Conservation (phyloP, 2,888 invertebrate species). For the Yponomeuta cagnagella region DNA sequence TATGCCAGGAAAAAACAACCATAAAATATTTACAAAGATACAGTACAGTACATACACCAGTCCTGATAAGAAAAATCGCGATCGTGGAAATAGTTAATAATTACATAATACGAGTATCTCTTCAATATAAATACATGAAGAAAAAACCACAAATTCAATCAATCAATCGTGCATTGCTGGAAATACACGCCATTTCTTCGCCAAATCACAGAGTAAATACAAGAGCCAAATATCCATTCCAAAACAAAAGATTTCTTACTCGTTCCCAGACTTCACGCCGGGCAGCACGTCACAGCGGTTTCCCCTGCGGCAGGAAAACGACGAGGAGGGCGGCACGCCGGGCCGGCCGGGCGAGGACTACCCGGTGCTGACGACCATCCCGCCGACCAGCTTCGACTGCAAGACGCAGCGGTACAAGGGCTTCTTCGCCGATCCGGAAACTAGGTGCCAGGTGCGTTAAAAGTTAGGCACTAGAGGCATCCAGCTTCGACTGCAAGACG, state of each 20-base stretch:
- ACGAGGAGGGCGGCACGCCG: conserved; percentile 78
- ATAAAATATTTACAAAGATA: too few relatives aligned
- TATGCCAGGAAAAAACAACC: too few relatives aligned
- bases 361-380: conserved; percentile 84
- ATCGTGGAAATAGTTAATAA: too few relatives aligned
- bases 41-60: too few relatives aligned
- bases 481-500: conserved; percentile 86
- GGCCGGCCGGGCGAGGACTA: conserved; percentile 86
- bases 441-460: conserved; percentile 84
- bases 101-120: too few relatives aligned
- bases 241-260: neutral
- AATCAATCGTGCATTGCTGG: too few relatives aligned
- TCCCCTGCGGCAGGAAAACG: conserved; percentile 56
- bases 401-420: conserved; percentile 91
- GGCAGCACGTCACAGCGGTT: conserved; percentile 56
- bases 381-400: conserved; percentile 86
- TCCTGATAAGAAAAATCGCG: too few relatives aligned
- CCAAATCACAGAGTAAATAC: too few relatives aligned
- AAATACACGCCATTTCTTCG: too few relatives aligned
- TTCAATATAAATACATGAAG: too few relatives aligned
- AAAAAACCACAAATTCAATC: too few relatives aligned
- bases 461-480: conserved; percentile 48
- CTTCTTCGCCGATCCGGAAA: conserved; percentile 92
- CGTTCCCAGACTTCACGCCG: conserved; percentile 36
- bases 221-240: neutral